phyloP scores from a whole-genome alignment of 2,888 invertebrate species.

The Orthosia cruda region DNA sequence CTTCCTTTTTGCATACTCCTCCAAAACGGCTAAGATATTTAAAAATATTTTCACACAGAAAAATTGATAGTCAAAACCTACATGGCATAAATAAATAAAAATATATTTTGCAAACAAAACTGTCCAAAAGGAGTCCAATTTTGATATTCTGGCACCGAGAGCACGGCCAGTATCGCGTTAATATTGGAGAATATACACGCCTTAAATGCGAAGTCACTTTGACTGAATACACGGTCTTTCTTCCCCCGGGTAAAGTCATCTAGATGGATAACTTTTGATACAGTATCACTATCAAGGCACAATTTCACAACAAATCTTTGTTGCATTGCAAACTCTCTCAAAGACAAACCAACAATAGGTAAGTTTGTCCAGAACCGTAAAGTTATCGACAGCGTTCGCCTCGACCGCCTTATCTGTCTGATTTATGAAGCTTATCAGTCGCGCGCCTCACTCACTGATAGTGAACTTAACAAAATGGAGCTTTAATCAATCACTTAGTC shows the following conservation, averaged over 20 bases:
- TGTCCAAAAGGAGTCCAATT: no score
- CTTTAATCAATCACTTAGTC: slow-evolving; percentile 85
- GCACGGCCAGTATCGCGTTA: no score
- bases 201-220: not conserved
- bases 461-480: slow-evolving; percentile 80
- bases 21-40: no score
- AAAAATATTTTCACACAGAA: no score
- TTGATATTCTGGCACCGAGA: no score
- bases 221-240: not conserved
- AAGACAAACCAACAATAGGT: slow-evolving; percentile 21
- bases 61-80: no score
- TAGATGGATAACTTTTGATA: slow-evolving; percentile 6
- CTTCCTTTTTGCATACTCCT: no score
- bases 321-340: slow-evolving; percentile 15
- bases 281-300: slow-evolving; percentile 21
- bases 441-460: slow-evolving; percentile 78
- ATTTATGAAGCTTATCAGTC: slow-evolving; percentile 87
- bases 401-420: slow-evolving; percentile 81
- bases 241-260: not conserved
- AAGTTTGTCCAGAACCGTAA: slow-evolving; percentile 53
- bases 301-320: not conserved
- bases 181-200: no score
- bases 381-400: slow-evolving; percentile 65
- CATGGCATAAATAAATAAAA: no score
- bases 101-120: no score